Base-by-base conservation (phyloP, 1,140 invertebrate genomes). In the Laodelphax striatellus region DNA sequence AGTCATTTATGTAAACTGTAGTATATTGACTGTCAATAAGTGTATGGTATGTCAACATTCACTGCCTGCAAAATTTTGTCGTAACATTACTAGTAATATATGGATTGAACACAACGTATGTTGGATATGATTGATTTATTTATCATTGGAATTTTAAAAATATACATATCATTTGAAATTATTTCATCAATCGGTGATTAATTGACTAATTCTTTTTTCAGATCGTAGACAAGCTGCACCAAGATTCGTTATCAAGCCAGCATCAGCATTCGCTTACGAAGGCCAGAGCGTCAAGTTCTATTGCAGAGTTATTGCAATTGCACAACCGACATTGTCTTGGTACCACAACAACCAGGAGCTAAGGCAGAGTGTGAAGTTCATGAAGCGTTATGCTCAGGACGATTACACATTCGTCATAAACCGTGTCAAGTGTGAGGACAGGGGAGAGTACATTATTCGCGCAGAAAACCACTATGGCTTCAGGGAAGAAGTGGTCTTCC, bases 361-460 rank as follows among this genome's bases (percentile, higher is more conserved):
- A n/a, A 81, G 88, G 57, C 97, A 99, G 75, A 97, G 94, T 65
- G 94, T 97, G 22, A 99, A 99, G 75, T 97, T 94, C 75, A 98
- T 99, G 95, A 98, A 98, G 77, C 84, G 95, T 64, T 99, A 98
- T 71, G 79, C 84, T 31, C 92, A 91, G 41, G 93, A 97, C 64
- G 94, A 98, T 71, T 99, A 95, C 71, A 94, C 94, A 68, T 95
- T 99, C 71, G 87, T 97, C 50, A 97, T 99, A 62, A 98, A 97
- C 73, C 82, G 97, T 66, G 88, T 90, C 9, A 97, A 94, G 73
- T 73, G 94, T 58, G 90, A 93, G 64, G 96, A 99, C 72, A 84
- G 94, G 70, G 97, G 97, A 68, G 95, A 98, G 72, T 98, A 98
- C 71, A 88, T 95, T 57, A 97, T 99, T 66, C 79, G 91, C 44